Evolutionary conservation across 2,888 invertebrate species (phyloP).

Genomic region (Hybos culiciformis): DNA sequence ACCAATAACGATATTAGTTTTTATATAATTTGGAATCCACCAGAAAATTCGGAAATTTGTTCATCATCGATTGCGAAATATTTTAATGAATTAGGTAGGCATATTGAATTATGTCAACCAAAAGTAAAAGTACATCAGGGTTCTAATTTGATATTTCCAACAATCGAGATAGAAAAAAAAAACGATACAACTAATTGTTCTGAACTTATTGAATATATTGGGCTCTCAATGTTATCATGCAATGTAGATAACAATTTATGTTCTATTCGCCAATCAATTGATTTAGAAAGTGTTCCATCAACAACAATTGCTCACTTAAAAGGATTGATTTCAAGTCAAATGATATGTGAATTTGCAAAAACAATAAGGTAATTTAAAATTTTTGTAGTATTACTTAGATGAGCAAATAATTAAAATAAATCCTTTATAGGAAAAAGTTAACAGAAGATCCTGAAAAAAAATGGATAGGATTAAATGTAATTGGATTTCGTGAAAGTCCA

Average conservation of each 20-base stretch:
- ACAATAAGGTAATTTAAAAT: conserved; percentile 24
- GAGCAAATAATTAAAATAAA: conserved; percentile 9
- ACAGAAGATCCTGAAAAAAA: conserved; percentile 21
- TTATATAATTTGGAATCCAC: conserved; percentile 38
- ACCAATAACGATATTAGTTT: conserved; percentile 3
- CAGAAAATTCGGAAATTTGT: conserved; percentile 35
- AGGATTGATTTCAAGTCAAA: conserved; percentile 38
- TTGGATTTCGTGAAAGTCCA: conserved; percentile 43
- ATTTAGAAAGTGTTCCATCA: conserved; percentile 6
- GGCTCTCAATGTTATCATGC: conserved; percentile 37
- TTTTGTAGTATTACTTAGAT: not conserved
- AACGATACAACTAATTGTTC: conserved; percentile 15
- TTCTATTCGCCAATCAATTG: conserved; percentile 17
- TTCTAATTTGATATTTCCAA: conserved; percentile 35
- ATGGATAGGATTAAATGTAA: conserved; percentile 41
- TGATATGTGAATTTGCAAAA: conserved; percentile 31
- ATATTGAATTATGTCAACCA: conserved; percentile 36
- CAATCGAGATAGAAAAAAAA: conserved; percentile 17
- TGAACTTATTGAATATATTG: conserved; percentile 43
- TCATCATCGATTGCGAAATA: conserved; percentile 47
- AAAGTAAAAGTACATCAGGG: conserved; percentile 26
- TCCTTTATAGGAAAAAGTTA: conserved; percentile 21
- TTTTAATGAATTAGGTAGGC: conserved; percentile 36
- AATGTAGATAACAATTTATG: conserved; percentile 27
- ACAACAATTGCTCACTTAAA: conserved; percentile 24